Percentiles rank a stretch among this genome's conserved stretches.
Conservation (phyloP, 2,113 vertebrate genomes). For the Dendropsophus ebraccatus region DNA sequence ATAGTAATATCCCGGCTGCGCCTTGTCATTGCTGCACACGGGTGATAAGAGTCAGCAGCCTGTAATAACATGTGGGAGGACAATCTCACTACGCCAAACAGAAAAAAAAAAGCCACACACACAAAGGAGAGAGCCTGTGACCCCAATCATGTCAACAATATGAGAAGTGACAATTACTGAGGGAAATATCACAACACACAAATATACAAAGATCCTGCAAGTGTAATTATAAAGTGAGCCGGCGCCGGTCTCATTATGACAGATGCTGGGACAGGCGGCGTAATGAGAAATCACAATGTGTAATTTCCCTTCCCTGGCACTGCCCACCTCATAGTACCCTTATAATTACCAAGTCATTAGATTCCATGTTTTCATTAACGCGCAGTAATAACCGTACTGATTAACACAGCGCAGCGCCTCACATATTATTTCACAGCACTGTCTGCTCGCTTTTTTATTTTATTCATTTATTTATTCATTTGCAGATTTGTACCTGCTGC, state of each 20-base stretch:
- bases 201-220: constrained; percentile 35
- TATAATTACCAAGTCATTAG: constrained; percentile 47
- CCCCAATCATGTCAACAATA: constrained; percentile 50
- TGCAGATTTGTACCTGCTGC: background rate
- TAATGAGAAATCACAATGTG: constrained; percentile 44
- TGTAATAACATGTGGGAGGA: background rate
- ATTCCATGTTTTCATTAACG: constrained; percentile 45
- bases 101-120: background rate
- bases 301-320: constrained; percentile 24
- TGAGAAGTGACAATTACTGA: constrained; percentile 49
- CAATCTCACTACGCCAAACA: background rate
- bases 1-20: background rate
- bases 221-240: constrained; percentile 17
- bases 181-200: constrained; percentile 9
- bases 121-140: background rate
- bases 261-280: background rate
- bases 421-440: constrained; percentile 10
- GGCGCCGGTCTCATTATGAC: constrained; percentile 27
- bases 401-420: constrained; percentile 14
- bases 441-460: background rate
- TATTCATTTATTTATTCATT: background rate
- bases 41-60: background rate
- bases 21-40: background rate
- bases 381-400: constrained; percentile 31
- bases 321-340: constrained; percentile 38